Percentiles rank a stretch among this genome's conserved stretches.
These are phyloP conservation scores for Drosophila neoperkinsi DNA, from an alignment of 2,888 invertebrate species.

Conservation along the genomic window DNA sequence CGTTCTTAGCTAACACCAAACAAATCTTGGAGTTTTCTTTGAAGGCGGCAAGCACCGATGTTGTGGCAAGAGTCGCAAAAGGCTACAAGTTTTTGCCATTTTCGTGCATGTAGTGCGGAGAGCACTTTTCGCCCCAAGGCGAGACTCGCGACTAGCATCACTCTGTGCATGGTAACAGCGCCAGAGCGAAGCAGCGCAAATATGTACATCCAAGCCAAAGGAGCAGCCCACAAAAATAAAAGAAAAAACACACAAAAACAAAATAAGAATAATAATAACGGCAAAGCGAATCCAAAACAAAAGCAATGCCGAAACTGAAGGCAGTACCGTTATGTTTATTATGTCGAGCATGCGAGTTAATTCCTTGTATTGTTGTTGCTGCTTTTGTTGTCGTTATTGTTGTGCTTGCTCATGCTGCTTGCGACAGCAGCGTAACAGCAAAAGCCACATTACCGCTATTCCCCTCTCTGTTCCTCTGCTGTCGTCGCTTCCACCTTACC, in stretches of 20 bases:
- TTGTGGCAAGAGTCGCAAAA: constrained; percentile 36
- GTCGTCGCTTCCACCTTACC: constrained; percentile 9
- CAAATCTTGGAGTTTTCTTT: background rate
- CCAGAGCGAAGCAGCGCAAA: constrained; percentile 33
- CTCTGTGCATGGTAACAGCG: constrained; percentile 49
- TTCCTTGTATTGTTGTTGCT: constrained; percentile 58
- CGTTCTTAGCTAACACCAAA: background rate
- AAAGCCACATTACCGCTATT: constrained; percentile 14
- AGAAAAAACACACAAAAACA: background rate
- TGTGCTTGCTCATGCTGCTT: constrained; percentile 30
- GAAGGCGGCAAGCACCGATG: background rate
- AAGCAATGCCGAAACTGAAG: constrained; percentile 22
- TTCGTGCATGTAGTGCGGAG: constrained; percentile 55
- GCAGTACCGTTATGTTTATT: constrained; percentile 68
- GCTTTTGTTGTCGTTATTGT: constrained; percentile 25
- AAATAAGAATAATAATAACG: constrained; percentile 1
- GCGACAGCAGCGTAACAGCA: constrained; percentile 32
- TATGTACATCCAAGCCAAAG: constrained; percentile 44
- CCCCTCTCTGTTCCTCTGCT: background rate
- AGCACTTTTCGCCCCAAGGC: constrained; percentile 55
- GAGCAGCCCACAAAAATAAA: background rate
- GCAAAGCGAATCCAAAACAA: constrained; percentile 20
- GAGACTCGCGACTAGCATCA: constrained; percentile 26
- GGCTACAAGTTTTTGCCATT: constrained; percentile 75
- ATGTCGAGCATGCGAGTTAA: constrained; percentile 77